Base-by-base conservation (phyloP, 92 coral and sea anemone genomes). In the Epizoanthus scotinus region DNA sequence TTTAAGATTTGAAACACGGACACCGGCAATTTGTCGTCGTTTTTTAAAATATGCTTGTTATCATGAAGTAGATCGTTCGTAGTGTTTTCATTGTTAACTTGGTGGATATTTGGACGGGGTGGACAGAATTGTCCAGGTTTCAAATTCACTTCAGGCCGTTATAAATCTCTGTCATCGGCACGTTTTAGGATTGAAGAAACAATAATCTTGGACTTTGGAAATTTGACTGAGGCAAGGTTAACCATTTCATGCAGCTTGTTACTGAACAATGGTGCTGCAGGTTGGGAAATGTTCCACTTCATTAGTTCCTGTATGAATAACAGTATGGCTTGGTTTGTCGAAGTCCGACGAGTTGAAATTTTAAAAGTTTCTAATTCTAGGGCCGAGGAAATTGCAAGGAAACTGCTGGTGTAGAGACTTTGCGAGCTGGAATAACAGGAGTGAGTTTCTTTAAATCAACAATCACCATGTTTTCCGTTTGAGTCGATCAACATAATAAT, bases 41-140 rank as follows among this genome's bases (percentile, higher is more conserved):
- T 78, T 78, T n/a, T n/a, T n/a, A n/a, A n/a, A 3, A 78, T 47
- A 67, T 78, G 83, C 20, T 78, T 78, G 31, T 53, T 78, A 74
- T 78, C 57, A 54, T 36, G 34, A 7, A 42, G 58, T 31, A 38
- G 20, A 3, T 63, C 83, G 27, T 31, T 36, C 10, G 73, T 78
- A 54, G 63, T 61, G 18, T 78, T 78, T 25, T 63, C 75, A 66
- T 78, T 78, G 44, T 78, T 62, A 8, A 78, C 50, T 12, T 63
- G 50, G 50, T 44, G 50, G 50, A 44, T 14, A 44, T 44, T 44
- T 44, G 50, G 50, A 44, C 9, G 50, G 50, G 50, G 50, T 44
- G 50, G 9, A 44, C 50, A 44, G 50, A 44, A 44, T 44, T 44
- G 50, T 7, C 50, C 50, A 44, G 9, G 50, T 44, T 44, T 44